Percentiles rank a stretch among this genome's conserved stretches.
Conservation (phyloP, 2,113 vertebrate species). For the Tretioscincus oriximinensis region DNA sequence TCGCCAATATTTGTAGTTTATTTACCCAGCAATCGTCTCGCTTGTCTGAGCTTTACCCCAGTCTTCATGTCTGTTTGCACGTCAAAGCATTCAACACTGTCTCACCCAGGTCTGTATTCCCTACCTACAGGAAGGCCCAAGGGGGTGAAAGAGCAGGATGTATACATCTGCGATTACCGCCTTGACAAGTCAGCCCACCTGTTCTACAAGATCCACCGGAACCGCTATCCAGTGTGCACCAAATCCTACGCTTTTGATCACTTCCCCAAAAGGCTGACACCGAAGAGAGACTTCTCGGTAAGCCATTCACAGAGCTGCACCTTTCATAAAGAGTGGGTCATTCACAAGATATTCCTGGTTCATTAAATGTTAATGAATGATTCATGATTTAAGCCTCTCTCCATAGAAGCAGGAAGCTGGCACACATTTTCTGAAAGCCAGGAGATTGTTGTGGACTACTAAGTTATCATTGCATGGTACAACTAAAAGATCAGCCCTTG, state of each 20-base stretch:
- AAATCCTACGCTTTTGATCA: conserved; percentile 97
- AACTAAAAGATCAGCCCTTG: too few species aligned
- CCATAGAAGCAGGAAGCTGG: too few species aligned
- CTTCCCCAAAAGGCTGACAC: conserved; percentile 92
- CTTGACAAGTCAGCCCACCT: conserved; percentile 97
- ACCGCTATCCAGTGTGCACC: conserved; percentile 96
- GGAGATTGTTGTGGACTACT: too few species aligned
- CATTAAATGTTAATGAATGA: too few species aligned
- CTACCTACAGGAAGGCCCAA: conserved; percentile 86
- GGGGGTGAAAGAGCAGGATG: conserved; percentile 93
- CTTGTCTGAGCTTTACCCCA: neutral
- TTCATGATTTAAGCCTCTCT: too few species aligned
- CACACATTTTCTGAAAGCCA: too few species aligned
- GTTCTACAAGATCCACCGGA: conserved; percentile 99
- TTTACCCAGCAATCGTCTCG: fast-evolving
- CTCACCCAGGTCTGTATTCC: fast-evolving
- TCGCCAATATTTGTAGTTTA: too few species aligned
- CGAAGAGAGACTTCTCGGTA: conserved; percentile 96
- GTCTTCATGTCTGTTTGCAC: too few species aligned
- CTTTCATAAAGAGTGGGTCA: too few species aligned
- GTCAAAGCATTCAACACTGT: fast-evolving
- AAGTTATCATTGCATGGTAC: too few species aligned
- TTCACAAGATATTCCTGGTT: too few species aligned
- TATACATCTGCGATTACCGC: conserved; percentile 98
- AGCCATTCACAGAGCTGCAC: conserved; percentile 50